phyloP scores from a whole-genome alignment of 1,140 invertebrate genomes.

The Lerema accius region DNA sequence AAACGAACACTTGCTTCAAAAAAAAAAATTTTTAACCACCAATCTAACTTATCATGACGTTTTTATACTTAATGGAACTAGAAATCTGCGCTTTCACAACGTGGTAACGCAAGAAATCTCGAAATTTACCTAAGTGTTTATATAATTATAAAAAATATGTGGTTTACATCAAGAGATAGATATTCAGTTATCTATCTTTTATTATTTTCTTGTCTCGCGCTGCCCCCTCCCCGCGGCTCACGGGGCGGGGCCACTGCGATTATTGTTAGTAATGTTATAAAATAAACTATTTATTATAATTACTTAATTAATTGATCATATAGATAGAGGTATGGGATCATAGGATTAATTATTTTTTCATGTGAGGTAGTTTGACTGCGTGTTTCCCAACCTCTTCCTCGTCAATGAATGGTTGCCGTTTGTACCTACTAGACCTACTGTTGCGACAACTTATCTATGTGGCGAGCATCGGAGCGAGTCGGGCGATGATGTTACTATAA shows the following conservation, averaged over 20 bases:
- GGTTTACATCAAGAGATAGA: too few relatives aligned
- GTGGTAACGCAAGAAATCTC: slow-evolving; percentile 14
- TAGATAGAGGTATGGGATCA: slow-evolving; percentile 43
- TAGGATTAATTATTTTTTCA: slow-evolving; percentile 37
- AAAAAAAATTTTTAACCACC: background rate
- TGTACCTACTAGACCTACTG: slow-evolving; percentile 15
- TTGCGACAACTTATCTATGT: slow-evolving; percentile 11
- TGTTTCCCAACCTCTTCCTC: slow-evolving; percentile 44
- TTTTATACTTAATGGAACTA: background rate
- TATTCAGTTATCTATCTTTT: too few relatives aligned
- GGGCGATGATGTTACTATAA: slow-evolving; percentile 7
- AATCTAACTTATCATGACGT: background rate
- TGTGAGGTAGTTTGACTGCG: slow-evolving; percentile 33
- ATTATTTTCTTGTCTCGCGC: slow-evolving; percentile 63
- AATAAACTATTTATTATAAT: slow-evolving; percentile 35
- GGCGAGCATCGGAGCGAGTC: slow-evolving; percentile 12
- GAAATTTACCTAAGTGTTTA: slow-evolving; percentile 2
- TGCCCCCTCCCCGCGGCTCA: slow-evolving; percentile 58
- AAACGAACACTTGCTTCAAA: background rate
- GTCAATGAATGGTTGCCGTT: slow-evolving; percentile 38
- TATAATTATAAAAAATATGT: too few relatives aligned
- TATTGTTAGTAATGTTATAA: slow-evolving; percentile 50
- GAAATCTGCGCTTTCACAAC: slow-evolving; percentile 8
- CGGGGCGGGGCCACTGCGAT: slow-evolving; percentile 45
- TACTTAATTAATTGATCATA: slow-evolving; percentile 21